These are phyloP conservation scores for Platichthys flesus DNA, from an alignment of 2,113 vertebrate genomes.

Conservation along the genomic window DNA sequence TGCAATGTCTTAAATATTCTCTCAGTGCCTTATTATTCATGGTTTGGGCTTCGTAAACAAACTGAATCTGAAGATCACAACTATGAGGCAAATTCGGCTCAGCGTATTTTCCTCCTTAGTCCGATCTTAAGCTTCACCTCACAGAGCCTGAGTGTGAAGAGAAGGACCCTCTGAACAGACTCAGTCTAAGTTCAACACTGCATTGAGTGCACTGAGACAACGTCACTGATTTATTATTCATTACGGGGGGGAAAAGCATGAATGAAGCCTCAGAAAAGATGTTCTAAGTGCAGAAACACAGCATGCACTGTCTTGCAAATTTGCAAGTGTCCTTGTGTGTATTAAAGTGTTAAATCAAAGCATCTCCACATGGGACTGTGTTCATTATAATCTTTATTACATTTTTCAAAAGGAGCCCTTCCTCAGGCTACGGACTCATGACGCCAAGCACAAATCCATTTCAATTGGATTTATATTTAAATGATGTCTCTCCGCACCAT, in stretches of 20 bases:
- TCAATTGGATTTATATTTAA: constrained; percentile 43
- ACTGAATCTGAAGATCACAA: neutral
- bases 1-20: neutral
- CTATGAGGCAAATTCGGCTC: neutral
- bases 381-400: constrained; percentile 61
- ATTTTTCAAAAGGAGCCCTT: constrained; percentile 60
- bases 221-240: constrained; percentile 44
- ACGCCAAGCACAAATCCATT: constrained; percentile 57
- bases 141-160: neutral
- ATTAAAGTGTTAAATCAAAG: constrained; percentile 54
- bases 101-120: neutral
- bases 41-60: neutral
- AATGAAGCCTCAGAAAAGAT: constrained; percentile 6
- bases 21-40: neutral
- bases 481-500: constrained; percentile 35
- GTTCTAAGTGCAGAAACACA: constrained; percentile 13
- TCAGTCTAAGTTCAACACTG: neutral
- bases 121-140: neutral
- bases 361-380: constrained; percentile 20
- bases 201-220: constrained; percentile 16
- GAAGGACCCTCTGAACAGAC: neutral
- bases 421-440: constrained; percentile 61
- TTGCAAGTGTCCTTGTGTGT: neutral
- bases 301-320: constrained; percentile 18
- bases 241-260: constrained; percentile 6